Base-by-base conservation (phyloP, 92 coral and sea anemone genomes). In the Epizoanthus illoricatus region DNA sequence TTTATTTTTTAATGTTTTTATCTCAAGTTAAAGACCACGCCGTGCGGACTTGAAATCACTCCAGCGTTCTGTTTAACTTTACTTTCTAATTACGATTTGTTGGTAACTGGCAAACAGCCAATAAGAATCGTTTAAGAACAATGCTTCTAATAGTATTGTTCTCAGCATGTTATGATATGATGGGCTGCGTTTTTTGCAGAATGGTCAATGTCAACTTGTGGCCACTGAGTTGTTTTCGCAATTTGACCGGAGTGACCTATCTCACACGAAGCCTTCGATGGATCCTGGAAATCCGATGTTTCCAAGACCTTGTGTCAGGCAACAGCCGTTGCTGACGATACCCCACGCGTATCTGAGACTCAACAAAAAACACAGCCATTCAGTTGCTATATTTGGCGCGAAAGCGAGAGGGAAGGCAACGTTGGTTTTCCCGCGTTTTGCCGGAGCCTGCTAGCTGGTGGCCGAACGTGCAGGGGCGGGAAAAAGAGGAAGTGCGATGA, bases 221-320 rank as follows among this genome's bases (percentile, higher is more conserved):
- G 54, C 28, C 52, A 62, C 67, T 41, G 54, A 62, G 23, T 73
- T 73, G 52, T 42, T 63, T 78, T 62, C 69, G 54, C 58, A 62
- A 78, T 64, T 78, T 78, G 82, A 78, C 82, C 82, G 61, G 59
- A 63, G 18, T 78, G 72, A 78, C 82, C 82, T 78, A 78, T 63
- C 82, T 24, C 82, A 78, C 82, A 61, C 82, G 69, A 78, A 4
- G 82, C 66, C 7, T n/a, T 75, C 42, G 66, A 49, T 40, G 54
- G 42, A 59, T n/a, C 65, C 28, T 19, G 6, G 65, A 58, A 42
- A 61, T 66, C 23, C 56, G 47, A 24, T 28, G 67, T 4, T 76
- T 23, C 17, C 12, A 43, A 42, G 52, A 20, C 43, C 21, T 28
- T 20, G 8, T 62, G 60, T 21, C 40, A 63, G 15, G 49, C 47